Evolutionary conservation across 2,888 invertebrate genomes (phyloP).

Genomic region (Drosophila austrosaltans): DNA sequence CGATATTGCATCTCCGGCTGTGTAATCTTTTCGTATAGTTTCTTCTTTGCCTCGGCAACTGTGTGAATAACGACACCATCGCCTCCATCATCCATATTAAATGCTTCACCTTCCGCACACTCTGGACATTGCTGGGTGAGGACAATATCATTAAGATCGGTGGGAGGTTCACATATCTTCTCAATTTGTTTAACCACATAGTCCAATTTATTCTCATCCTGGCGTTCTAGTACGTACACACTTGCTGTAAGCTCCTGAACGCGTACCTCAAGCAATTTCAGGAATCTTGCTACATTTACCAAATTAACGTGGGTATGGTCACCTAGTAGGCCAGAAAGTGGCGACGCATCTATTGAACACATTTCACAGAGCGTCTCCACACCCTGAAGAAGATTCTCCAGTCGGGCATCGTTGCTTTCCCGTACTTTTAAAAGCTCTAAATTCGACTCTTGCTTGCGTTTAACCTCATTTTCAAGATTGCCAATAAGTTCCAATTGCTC

Average conservation of each 20-base stretch:
- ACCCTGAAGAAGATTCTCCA: constrained; percentile 73
- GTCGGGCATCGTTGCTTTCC: constrained; percentile 64
- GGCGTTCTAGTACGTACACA: constrained; percentile 82
- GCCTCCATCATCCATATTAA: constrained; percentile 81
- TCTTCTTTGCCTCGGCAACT: constrained; percentile 69
- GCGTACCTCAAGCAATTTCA: constrained; percentile 85
- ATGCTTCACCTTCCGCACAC: constrained; percentile 83
- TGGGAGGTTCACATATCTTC: constrained; percentile 80
- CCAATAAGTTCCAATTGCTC: constrained; percentile 73
- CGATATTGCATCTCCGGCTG: constrained; percentile 83
- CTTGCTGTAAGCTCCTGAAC: constrained; percentile 85
- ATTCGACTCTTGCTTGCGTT: constrained; percentile 65
- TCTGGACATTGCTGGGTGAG: constrained; percentile 83
- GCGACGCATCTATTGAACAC: constrained; percentile 84
- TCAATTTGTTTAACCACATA: constrained; percentile 80
- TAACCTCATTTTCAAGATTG: constrained; percentile 64
- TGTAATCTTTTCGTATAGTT: constrained; percentile 80
- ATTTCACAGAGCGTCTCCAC: constrained; percentile 81
- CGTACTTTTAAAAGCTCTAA: constrained; percentile 50
- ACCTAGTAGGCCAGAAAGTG: constrained; percentile 85
- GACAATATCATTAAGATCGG: constrained; percentile 84
- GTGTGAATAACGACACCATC: constrained; percentile 72
- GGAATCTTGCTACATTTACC: constrained; percentile 85
- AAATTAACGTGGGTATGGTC: constrained; percentile 86
- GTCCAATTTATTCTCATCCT: constrained; percentile 56